A percentile compares a stretch with the other conserved stretches of the same genome.
Evolutionary conservation across 2,888 invertebrate genomes (phyloP).

Genomic region (Mellilla xanthometata): DNA sequence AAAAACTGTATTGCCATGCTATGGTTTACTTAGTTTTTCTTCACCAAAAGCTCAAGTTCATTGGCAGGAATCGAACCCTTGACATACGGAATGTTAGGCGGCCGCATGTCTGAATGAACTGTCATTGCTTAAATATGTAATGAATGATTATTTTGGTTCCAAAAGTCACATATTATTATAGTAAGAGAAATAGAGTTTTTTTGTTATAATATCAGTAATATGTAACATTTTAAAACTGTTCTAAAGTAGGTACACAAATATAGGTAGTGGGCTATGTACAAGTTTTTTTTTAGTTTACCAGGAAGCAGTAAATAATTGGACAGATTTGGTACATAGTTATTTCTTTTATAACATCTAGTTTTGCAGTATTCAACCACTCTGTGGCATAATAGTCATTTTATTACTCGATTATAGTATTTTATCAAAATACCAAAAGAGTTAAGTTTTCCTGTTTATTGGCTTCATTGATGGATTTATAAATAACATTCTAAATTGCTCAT

Average conservation of each 20-base stretch:
- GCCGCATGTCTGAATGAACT: too few relatives aligned
- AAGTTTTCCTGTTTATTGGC: background rate
- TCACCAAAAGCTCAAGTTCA: too few relatives aligned
- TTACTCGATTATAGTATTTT: background rate
- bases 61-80: too few relatives aligned
- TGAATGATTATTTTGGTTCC: slow-evolving; percentile 9
- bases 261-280: slow-evolving; percentile 9
- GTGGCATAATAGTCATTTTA: slow-evolving; percentile 2
- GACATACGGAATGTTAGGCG: too few relatives aligned
- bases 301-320: slow-evolving; percentile 29
- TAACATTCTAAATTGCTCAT: too few relatives aligned
- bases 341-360: background rate
- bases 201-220: slow-evolving; percentile 14
- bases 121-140: too few relatives aligned
- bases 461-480: background rate
- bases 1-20: too few relatives aligned
- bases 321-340: slow-evolving; percentile 25
- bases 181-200: slow-evolving; percentile 20
- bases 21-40: too few relatives aligned
- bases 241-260: slow-evolving; percentile 13
- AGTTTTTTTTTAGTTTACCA: slow-evolving; percentile 10
- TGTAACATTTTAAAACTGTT: slow-evolving; percentile 16
- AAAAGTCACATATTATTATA: slow-evolving; percentile 11
- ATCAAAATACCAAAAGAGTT: background rate
- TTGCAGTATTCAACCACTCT: background rate